A percentile compares a stretch with the other conserved stretches of the same genome.
Evolutionary conservation across 2,113 vertebrate species (phyloP).

Genomic region (Halcyon malimbica): DNA sequence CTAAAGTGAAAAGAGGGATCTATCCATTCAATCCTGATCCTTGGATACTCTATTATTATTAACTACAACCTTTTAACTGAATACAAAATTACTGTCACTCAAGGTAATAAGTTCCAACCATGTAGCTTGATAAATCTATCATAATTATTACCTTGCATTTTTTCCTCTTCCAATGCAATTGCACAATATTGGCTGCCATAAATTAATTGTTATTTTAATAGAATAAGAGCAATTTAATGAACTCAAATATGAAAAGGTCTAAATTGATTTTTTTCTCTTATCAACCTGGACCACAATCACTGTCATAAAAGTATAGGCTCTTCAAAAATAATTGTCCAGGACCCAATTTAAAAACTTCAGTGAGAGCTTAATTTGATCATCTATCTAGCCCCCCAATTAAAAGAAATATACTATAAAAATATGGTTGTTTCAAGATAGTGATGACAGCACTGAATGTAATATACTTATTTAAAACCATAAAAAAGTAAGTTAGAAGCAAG

Average conservation of each 20-base stretch:
- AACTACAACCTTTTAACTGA: conserved; percentile 25
- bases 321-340: conserved; percentile 25
- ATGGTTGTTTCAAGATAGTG: background rate
- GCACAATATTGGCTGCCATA: conserved; percentile 3
- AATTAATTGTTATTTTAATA: conserved; percentile 63
- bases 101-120: conserved; percentile 25
- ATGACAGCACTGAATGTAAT: background rate
- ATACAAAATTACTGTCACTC: conserved; percentile 48
- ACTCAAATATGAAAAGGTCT: conserved; percentile 32
- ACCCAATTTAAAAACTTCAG: background rate
- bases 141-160: conserved; percentile 28
- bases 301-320: background rate
- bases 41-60: conserved; percentile 43
- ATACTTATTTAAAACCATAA: background rate
- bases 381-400: background rate
- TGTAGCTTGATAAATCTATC: conserved; percentile 48
- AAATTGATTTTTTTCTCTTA: conserved; percentile 49
- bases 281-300: background rate
- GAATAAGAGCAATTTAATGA: conserved; percentile 26
- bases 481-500: background rate
- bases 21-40: conserved; percentile 21
- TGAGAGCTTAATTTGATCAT: conserved; percentile 4
- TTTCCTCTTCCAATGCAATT: background rate
- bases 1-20: conserved; percentile 14
- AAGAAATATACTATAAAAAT: background rate